These are phyloP conservation scores for Lasioglossum leucozonium DNA, from an alignment of 2,888 invertebrate species.

Conservation along the genomic window DNA sequence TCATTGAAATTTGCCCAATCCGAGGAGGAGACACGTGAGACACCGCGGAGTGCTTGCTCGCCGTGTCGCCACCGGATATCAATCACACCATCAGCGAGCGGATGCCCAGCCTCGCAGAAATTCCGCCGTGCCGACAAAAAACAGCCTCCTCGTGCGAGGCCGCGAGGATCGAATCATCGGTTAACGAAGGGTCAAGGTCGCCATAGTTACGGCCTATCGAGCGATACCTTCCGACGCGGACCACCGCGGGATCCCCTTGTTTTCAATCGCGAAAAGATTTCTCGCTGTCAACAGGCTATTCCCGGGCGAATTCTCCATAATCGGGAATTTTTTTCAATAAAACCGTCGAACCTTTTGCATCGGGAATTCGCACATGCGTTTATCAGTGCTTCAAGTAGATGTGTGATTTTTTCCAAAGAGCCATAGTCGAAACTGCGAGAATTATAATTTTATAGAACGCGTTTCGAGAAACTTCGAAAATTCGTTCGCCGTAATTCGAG, in stretches of 20 bases:
- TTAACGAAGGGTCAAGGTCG: slow-evolving; percentile 73
- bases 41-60: neutral
- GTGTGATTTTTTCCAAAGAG: neutral
- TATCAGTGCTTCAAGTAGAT: neutral
- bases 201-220: slow-evolving; percentile 47
- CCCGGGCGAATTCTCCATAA: neutral
- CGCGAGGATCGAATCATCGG: slow-evolving; percentile 59
- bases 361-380: neutral
- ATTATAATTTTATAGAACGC: too few relatives aligned
- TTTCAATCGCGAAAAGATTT: neutral
- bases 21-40: slow-evolving; percentile 24
- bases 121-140: slow-evolving; percentile 46
- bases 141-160: slow-evolving; percentile 46
- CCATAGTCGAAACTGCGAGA: neutral
- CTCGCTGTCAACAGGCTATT: neutral
- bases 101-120: slow-evolving; percentile 39
- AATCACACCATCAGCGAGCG: slow-evolving; percentile 14
- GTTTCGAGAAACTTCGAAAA: too few relatives aligned
- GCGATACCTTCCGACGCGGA: slow-evolving; percentile 38
- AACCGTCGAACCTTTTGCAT: neutral
- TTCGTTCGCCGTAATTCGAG: neutral
- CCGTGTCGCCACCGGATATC: slow-evolving; percentile 30
- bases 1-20: slow-evolving; percentile 60
- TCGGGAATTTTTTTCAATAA: too few relatives aligned
- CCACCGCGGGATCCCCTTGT: neutral